Evolutionary conservation across 2,113 vertebrate genomes (phyloP), one percentile per base, ranked within the genome.

Genomic region (Hemichromis elongatus): DNA sequence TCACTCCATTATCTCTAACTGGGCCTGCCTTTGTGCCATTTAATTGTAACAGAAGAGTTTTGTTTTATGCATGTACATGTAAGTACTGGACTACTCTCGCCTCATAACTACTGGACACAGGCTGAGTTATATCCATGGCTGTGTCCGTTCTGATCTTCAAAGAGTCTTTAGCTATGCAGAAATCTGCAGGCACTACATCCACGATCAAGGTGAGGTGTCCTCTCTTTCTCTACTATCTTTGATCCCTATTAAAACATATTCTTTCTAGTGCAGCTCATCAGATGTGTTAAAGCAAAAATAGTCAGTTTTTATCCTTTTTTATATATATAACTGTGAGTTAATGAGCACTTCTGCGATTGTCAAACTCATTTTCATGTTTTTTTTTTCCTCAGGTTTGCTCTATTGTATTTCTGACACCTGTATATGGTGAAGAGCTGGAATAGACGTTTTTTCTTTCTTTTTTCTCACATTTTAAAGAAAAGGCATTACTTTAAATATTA

Each of bases 191-290:
- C 18, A 81, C 52, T 1, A 53, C 5, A 53, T 21, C 40, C 19
- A 37, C 37, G 19, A 82, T 81, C 70, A 80, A 40, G 33, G 52
- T 50, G 28, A 80, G 54, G 42, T 73, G 68, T 79, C 33, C 59
- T 80, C 35, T 83, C 84, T 16, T 50, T 70, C 52, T 75, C 10
- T 7, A 37, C 40, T 59, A 24, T 68, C 80, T 77, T 86, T 90
- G 82, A 89, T 70, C 83, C 47, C 8, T 61, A 54, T 56, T 86
- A 45, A 55, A 89, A 82, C 80, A 47, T 52, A 73, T 37, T 82
- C 61, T 28, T 37, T 40, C 57, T n/a, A 35, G 14, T 37, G 19
- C 45, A 78, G 45, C 59, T 57, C 59, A 80, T 82, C 54, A 53
- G 80, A 68, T 54, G 40, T 73, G 66, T 24, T 18, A 73, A 73